phyloP scores from a whole-genome alignment of 2,113 vertebrate genomes.

The Nematolebias whitei region DNA sequence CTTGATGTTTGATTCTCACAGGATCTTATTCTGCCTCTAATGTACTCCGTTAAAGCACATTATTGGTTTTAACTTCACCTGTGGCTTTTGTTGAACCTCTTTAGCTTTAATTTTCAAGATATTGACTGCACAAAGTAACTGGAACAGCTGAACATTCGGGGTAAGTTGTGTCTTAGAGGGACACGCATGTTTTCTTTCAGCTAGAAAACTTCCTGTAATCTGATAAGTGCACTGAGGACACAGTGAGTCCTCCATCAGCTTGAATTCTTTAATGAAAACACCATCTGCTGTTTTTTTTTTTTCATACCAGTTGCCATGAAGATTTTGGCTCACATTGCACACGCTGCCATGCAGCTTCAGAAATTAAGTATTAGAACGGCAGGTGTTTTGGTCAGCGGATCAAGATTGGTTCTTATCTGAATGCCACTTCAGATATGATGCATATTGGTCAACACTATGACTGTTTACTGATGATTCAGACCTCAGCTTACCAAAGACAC shows the following conservation, averaged over 20 bases:
- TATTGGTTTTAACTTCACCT: too few species aligned
- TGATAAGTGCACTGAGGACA: constrained; percentile 53
- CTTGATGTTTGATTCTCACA: too few species aligned
- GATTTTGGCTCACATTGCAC: constrained; percentile 54
- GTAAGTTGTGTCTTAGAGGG: not conserved
- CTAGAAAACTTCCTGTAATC: constrained; percentile 58
- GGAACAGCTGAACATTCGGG: constrained; percentile 12
- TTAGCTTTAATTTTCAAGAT: too few species aligned
- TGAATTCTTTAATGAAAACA: constrained; percentile 79
- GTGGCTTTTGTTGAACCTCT: too few species aligned
- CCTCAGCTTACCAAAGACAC: constrained; percentile 4
- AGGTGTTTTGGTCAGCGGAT: constrained; percentile 10
- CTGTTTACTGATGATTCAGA: not conserved
- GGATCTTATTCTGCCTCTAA: too few species aligned
- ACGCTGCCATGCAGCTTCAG: constrained; percentile 32
- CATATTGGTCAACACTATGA: constrained; percentile 9
- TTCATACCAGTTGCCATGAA: constrained; percentile 64
- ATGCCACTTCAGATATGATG: constrained; percentile 42
- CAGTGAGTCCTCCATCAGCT: constrained; percentile 59
- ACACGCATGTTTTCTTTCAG: not conserved
- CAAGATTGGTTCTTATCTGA: constrained; percentile 45
- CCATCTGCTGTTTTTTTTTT: constrained; percentile 71
- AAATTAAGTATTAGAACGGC: constrained; percentile 55
- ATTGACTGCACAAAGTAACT: not conserved
- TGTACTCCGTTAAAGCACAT: too few species aligned